A percentile compares a stretch with the other conserved stretches of the same genome.
These are phyloP conservation scores for Ciona savignyi DNA, from an alignment of 23 tunicate species.

Conservation along the genomic window DNA sequence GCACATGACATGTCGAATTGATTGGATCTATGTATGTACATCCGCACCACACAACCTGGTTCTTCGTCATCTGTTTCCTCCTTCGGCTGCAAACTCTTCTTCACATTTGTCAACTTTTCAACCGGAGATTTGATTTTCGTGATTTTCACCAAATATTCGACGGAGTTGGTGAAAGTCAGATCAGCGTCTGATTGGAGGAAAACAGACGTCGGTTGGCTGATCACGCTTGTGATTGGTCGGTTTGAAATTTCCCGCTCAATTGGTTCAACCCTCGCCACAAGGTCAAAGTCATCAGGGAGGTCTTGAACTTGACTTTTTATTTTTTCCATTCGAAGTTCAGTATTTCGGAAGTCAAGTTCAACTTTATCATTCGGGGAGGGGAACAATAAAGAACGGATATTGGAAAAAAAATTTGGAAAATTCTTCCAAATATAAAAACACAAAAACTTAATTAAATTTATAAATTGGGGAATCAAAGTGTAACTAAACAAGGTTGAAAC, in stretches of 20 bases:
- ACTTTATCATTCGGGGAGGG: neutral
- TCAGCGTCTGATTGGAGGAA: slow-evolving; percentile 24
- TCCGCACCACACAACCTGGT: slow-evolving; percentile 39
- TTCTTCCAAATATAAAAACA: slow-evolving; percentile 19
- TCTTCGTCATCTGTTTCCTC: neutral
- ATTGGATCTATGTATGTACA: slow-evolving; percentile 69
- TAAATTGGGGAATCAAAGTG: neutral
- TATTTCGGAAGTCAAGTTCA: neutral
- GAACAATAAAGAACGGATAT: neutral
- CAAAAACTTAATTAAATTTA: slow-evolving; percentile 18
- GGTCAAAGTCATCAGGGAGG: slow-evolving; percentile 41
- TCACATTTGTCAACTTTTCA: slow-evolving; percentile 17
- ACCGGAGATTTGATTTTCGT: slow-evolving; percentile 36
- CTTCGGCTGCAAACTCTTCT: neutral
- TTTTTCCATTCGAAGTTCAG: neutral
- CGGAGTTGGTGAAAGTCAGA: neutral
- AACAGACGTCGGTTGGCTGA: slow-evolving; percentile 37
- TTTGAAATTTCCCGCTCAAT: slow-evolving; percentile 5
- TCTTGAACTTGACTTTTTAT: neutral
- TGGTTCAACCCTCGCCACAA: slow-evolving; percentile 65
- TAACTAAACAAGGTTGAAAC: neutral
- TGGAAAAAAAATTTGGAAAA: slow-evolving; percentile 20
- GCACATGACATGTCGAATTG: slow-evolving; percentile 41
- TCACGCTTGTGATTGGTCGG: neutral
- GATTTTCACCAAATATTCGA: slow-evolving; percentile 21